Evolutionary conservation across 2,797 vertebrate genomes (phyloP).

Genomic region (Lutjanus campechanus): DNA sequence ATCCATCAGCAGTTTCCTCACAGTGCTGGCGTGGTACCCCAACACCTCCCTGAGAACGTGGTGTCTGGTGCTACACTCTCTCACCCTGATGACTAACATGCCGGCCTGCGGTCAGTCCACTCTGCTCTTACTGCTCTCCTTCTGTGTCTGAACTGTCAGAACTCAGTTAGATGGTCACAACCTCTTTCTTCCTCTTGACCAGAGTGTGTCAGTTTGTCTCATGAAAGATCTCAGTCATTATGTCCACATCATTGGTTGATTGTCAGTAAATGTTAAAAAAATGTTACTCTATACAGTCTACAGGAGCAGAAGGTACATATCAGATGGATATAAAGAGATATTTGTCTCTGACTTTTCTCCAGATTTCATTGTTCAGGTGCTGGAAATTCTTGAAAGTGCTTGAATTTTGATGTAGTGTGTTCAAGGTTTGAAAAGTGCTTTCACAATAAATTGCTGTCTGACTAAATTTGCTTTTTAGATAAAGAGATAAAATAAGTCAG

Average conservation of each 20-base stretch:
- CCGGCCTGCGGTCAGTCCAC: conserved; percentile 90
- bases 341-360: too few species aligned
- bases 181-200: not conserved
- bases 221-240: not conserved
- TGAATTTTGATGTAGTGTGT: too few species aligned
- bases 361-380: not conserved
- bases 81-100: conserved; percentile 99
- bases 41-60: conserved; percentile 96
- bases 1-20: conserved; percentile 96
- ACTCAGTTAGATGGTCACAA: not conserved
- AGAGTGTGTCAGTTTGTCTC: not conserved
- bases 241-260: not conserved
- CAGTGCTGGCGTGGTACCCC: conserved; percentile 97
- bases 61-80: conserved; percentile 98
- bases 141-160: not conserved
- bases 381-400: too few species aligned
- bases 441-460: too few species aligned
- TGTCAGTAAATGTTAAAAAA: too few species aligned
- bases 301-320: not conserved
- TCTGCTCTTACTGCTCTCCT: not conserved
- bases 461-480: too few species aligned
- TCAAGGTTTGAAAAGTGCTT: too few species aligned
- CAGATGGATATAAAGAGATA: not conserved
- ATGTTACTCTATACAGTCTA: too few species aligned
- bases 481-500: too few species aligned